Evolutionary conservation across 35 echinoderm and acorn worm species (phyloP).

Genomic region (Ptychodera flava): DNA sequence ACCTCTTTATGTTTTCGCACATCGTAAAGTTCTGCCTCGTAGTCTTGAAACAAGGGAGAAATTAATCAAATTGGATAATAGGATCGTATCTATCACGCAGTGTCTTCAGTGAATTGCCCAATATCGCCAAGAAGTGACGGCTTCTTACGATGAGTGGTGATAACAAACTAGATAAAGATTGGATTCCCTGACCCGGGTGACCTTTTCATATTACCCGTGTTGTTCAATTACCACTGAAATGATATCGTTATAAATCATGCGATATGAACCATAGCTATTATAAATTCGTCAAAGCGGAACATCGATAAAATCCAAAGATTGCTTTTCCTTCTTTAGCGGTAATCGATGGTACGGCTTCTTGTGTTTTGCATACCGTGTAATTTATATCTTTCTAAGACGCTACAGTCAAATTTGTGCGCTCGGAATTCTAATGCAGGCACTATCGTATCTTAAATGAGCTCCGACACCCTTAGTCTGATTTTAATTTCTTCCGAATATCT

Average conservation of each 20-base stretch:
- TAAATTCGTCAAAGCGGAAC: neutral
- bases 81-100: neutral
- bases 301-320: neutral
- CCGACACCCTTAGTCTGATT: too few relatives aligned
- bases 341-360: neutral
- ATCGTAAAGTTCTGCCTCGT: neutral
- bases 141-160: neutral
- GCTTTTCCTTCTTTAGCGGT: neutral
- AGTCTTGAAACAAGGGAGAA: neutral
- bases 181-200: neutral
- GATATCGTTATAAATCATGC: neutral
- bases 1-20: neutral
- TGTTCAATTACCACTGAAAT: neutral
- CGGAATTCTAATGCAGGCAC: neutral
- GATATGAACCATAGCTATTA: neutral
- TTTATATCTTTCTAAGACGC: neutral
- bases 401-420: neutral
- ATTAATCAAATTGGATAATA: neutral
- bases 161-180: neutral
- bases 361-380: neutral
- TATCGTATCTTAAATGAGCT: too few relatives aligned
- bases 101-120: neutral
- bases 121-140: neutral
- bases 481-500: too few relatives aligned
- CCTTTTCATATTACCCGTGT: neutral